Base-by-base conservation (phyloP, 1,140 invertebrate genomes). In the Thaumetopoea pityocampa region DNA sequence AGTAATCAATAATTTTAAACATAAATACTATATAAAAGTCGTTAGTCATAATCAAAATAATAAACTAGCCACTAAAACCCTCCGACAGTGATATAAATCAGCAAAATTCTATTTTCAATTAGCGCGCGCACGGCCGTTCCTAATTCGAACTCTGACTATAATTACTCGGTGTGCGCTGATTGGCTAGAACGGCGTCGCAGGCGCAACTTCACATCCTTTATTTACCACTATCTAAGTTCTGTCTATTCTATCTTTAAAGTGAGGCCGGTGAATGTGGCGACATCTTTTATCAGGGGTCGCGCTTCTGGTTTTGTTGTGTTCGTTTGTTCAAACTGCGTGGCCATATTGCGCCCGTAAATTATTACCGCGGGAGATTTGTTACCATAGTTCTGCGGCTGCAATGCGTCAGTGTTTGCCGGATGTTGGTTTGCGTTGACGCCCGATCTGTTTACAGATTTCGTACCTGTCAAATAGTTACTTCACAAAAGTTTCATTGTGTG, bases 311-410 rank as follows among this genome's bases (percentile, higher is more conserved):
- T 70, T 66, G 61, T 67, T 72, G 62, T 62, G 65, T 64, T 62
- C 59, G 63, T 76, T 69, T 72, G 72, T 80, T 68, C 61, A 55
- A 74, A 68, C 63, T 66, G 61, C 57, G 70, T 45, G 57, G 61
- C 69, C 65, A 79, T 78, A 83, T 76, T 77, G 76, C 74, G 67
- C 62, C 59, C 64, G 70, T 83, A 77, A 83, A 79, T 83, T 77
- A 79, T 83, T 72, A 56, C 58, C 41, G 47, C 50, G 65, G 70
- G 76, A 83, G 76, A 83, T 81, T 81, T 81, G 79, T 80, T 80
- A 77, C 71, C 72, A 77, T 80, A 79, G 79, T 76, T 72, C 67
- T 73, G 79, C 67, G 74, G 76, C 70, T 54, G 70, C 74, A 60
- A 80, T 83, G 63, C 62, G 76, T 83, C 78, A 82, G 55, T 64